phyloP scores from a whole-genome alignment of 2,888 invertebrate genomes.

The Eurois occulta region DNA sequence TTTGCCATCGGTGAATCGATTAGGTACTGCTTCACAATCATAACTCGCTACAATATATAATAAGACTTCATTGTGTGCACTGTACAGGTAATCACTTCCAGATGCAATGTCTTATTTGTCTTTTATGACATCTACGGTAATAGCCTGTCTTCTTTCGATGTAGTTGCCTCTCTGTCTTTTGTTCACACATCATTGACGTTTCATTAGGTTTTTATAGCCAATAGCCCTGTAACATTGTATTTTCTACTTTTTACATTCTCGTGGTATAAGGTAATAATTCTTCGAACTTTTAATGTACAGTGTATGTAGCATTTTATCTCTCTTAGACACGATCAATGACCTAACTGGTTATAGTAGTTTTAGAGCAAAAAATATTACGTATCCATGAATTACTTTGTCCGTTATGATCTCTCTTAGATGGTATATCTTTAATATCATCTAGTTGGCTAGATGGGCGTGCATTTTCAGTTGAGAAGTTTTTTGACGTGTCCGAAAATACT shows the following conservation, averaged over 20 bases:
- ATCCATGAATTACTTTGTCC: constrained; percentile 44
- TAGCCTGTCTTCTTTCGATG: not conserved
- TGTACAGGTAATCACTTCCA: not conserved
- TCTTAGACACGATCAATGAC: constrained; percentile 62
- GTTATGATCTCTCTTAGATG: constrained; percentile 44
- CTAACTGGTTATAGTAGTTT: constrained; percentile 60
- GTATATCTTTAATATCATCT: constrained; percentile 31
- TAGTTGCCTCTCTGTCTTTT: constrained; percentile 19
- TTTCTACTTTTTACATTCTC: constrained; percentile 12
- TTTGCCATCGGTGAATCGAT: constrained; percentile 13
- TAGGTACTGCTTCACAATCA: not conserved
- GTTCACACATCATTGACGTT: not conserved
- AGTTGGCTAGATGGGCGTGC: constrained; percentile 8
- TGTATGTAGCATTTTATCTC: constrained; percentile 45
- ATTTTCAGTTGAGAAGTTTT: not conserved
- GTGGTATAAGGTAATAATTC: constrained; percentile 26
- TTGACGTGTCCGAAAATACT: not conserved
- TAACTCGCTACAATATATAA: not conserved
- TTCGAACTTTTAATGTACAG: constrained; percentile 12
- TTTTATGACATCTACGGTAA: constrained; percentile 1
- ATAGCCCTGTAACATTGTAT: not conserved
- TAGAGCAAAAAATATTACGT: constrained; percentile 56
- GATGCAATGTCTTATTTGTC: constrained; percentile 8
- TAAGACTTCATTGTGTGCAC: not conserved
- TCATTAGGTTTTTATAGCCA: constrained; percentile 7